Conservation (phyloP, 2,113 vertebrate genomes). For the Chamaetylas fuelleborni region DNA sequence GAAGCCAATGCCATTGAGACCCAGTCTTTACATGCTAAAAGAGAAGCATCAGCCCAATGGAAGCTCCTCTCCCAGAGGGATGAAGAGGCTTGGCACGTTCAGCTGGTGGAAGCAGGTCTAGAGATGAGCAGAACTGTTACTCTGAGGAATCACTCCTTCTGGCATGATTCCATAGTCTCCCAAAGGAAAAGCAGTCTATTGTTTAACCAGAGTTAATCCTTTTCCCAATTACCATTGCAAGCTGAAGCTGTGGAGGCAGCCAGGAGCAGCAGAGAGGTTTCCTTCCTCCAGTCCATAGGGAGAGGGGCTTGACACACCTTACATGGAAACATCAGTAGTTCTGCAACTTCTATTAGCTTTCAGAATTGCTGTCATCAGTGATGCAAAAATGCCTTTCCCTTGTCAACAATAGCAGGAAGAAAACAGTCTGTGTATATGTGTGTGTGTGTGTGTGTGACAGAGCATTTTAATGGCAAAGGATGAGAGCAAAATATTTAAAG, state of each 20-base stretch:
- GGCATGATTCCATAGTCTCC: background rate
- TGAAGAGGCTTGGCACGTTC: background rate
- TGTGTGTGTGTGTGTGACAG: background rate
- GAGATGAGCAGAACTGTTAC: background rate
- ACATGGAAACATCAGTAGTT: background rate
- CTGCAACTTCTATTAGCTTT: background rate
- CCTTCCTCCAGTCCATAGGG: background rate
- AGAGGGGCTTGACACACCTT: background rate
- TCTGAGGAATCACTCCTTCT: background rate
- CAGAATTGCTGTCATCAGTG: background rate
- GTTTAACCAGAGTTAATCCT: constrained; percentile 2
- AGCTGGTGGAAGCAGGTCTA: background rate
- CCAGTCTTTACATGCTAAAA: background rate
- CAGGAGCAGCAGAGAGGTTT: background rate
- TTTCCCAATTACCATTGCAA: background rate
- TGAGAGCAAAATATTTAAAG: background rate
- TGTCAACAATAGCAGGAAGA: background rate
- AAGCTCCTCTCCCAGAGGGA: background rate
- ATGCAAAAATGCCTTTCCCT: background rate
- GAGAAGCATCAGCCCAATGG: background rate
- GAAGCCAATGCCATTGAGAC: background rate
- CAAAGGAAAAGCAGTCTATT: constrained; percentile 4
- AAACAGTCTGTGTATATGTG: background rate
- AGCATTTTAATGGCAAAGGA: background rate
- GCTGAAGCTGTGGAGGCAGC: background rate